Percentiles rank a stretch among this genome's conserved stretches.
Evolutionary conservation across 2,888 invertebrate genomes (phyloP).

Genomic region (Sylvicola fuscatus): DNA sequence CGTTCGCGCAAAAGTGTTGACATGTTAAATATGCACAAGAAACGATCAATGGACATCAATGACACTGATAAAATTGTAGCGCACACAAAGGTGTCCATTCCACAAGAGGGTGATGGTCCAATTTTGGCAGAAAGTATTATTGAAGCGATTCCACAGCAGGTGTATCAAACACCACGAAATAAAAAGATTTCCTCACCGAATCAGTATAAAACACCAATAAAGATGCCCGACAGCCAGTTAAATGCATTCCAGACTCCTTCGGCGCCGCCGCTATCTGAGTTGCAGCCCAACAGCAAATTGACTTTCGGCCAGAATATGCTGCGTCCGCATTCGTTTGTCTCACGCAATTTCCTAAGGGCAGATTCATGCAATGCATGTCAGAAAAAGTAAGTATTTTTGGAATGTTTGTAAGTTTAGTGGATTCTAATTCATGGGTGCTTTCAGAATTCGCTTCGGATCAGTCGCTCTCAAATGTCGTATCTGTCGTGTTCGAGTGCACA

Average conservation of each 20-base stretch:
- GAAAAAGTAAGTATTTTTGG: conserved; percentile 17
- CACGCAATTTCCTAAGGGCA: conserved; percentile 8
- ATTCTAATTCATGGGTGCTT: conserved; percentile 8
- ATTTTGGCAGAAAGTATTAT: conserved; percentile 51
- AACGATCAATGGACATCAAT: too few species aligned
- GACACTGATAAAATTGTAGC: conserved; percentile 42
- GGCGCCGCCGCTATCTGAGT: too few species aligned
- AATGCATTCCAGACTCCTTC: too few species aligned
- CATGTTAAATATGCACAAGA: too few species aligned
- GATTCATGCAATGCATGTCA: conserved; percentile 23
- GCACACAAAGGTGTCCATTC: conserved; percentile 50
- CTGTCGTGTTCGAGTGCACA: conserved; percentile 67
- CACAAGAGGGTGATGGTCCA: conserved; percentile 32
- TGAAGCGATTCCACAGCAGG: conserved; percentile 31
- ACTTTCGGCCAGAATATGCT: too few species aligned
- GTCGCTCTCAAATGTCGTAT: conserved; percentile 64
- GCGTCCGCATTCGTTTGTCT: conserved; percentile 29
- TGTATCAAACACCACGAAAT: too few species aligned
- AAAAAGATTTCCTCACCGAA: too few species aligned
- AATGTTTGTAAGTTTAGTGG: too few species aligned
- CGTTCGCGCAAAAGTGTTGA: conserved; percentile 52
- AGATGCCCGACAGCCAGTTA: too few species aligned
- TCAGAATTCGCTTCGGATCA: conserved; percentile 68
- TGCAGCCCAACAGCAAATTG: too few species aligned
- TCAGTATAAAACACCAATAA: too few species aligned